Evolutionary conservation across 2,888 invertebrate genomes (phyloP).

Genomic region (Pristionchus entomophagus): DNA sequence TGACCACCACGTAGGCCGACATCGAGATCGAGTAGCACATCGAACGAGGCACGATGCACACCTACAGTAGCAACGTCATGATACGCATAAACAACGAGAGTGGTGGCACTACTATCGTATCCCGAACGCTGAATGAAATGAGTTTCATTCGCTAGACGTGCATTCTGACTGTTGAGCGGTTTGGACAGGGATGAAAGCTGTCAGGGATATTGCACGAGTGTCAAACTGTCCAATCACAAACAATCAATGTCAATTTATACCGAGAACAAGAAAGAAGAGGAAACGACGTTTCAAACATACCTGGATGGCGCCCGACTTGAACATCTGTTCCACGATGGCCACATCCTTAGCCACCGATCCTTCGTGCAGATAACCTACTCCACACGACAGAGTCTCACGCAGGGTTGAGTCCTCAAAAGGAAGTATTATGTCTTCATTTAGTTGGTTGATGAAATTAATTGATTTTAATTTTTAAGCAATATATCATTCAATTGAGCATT

Average conservation of each 20-base stretch:
- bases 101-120: too few relatives aligned
- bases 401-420: constrained; percentile 90
- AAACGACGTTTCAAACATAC: constrained; percentile 49
- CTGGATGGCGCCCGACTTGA: constrained; percentile 90
- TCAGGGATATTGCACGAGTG: too few relatives aligned
- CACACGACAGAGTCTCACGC: constrained; percentile 91
- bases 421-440: background rate
- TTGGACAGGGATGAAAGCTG: too few relatives aligned
- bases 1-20: constrained; percentile 91
- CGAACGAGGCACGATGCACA: constrained; percentile 92
- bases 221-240: background rate
- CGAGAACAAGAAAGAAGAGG: background rate
- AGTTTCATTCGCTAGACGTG: too few relatives aligned
- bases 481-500: background rate
- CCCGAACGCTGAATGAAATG: too few relatives aligned
- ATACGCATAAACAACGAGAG: too few relatives aligned
- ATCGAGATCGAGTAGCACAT: constrained; percentile 93
- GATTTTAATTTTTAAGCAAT: too few relatives aligned
- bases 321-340: constrained; percentile 91
- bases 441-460: background rate
- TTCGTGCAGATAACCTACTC: constrained; percentile 97
- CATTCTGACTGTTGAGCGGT: too few relatives aligned
- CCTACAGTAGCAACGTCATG: too few relatives aligned
- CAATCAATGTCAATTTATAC: background rate
- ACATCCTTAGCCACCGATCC: constrained; percentile 90